Conservation (phyloP, 2,888 invertebrate species). For the Zelleria hepariella region DNA sequence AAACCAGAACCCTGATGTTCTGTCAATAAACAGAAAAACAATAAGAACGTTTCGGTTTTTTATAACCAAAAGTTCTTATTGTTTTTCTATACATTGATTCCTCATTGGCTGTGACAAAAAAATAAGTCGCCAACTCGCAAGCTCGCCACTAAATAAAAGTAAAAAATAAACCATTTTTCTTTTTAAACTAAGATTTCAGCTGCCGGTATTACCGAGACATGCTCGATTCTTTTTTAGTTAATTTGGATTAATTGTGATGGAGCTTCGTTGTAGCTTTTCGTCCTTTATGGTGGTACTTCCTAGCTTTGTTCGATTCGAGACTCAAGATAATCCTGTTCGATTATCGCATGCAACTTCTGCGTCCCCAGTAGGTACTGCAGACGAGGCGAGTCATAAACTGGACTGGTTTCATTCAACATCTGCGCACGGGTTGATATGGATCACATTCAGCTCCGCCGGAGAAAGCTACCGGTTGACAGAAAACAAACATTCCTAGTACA, state of each 20-base stretch:
- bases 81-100: too few relatives aligned
- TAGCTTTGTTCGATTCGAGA: too few relatives aligned
- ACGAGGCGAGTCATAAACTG: not conserved
- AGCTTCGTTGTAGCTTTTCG: too few relatives aligned
- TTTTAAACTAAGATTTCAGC: not conserved
- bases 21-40: too few relatives aligned
- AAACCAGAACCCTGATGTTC: too few relatives aligned
- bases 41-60: too few relatives aligned
- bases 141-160: not conserved
- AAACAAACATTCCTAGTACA: constrained; percentile 10
- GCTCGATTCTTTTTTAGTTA: not conserved
- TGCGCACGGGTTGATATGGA: constrained; percentile 19
- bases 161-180: not conserved
- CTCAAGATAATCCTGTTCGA: too few relatives aligned
- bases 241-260: too few relatives aligned
- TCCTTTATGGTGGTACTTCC: not conserved
- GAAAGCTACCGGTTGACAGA: constrained; percentile 24
- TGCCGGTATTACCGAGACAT: not conserved
- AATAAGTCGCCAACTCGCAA: not conserved
- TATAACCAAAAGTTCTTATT: too few relatives aligned
- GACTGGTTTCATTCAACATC: constrained; percentile 5
- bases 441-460: constrained; percentile 27
- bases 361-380: not conserved
- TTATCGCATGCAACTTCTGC: not conserved
- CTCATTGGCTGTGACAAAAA: too few relatives aligned